Conservation (phyloP, 2,888 invertebrate genomes). For the Sclerodermus sp. region DNA sequence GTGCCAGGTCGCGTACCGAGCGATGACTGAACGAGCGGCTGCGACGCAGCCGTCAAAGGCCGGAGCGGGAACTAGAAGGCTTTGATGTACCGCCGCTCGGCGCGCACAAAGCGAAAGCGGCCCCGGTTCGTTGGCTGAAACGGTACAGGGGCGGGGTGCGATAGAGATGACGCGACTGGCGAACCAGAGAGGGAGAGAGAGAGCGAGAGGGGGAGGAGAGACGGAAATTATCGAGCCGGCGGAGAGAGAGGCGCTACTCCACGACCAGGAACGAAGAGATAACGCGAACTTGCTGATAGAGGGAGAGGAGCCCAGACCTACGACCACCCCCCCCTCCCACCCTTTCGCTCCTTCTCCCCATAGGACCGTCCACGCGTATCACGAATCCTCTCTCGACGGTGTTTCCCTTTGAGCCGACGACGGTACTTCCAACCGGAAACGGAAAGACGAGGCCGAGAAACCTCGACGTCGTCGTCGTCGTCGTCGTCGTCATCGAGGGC, state of each 20-base stretch:
- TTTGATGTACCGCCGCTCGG: constrained; percentile 55
- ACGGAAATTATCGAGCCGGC: constrained; percentile 1
- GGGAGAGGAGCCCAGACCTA: background rate
- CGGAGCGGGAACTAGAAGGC: constrained; percentile 54
- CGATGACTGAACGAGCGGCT: constrained; percentile 54
- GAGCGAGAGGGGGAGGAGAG: constrained; percentile 12
- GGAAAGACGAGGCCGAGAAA: too few species aligned
- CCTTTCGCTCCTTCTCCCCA: too few species aligned
- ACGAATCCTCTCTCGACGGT: too few species aligned
- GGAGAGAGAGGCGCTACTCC: too few species aligned
- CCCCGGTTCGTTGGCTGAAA: constrained; percentile 50
- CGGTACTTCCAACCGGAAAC: too few species aligned
- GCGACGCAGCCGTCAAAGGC: constrained; percentile 56
- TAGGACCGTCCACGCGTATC: too few species aligned
- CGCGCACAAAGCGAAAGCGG: constrained; percentile 56
- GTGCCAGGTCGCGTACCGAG: constrained; percentile 53
- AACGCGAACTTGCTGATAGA: background rate
- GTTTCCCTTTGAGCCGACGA: too few species aligned
- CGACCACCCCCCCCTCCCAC: too few species aligned
- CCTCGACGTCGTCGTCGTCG: too few species aligned
- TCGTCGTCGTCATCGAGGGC: too few species aligned
- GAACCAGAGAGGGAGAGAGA: constrained; percentile 14
- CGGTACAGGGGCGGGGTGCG: constrained; percentile 32
- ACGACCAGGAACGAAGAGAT: too few species aligned
- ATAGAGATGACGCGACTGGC: constrained; percentile 11